Percentiles rank a stretch among this genome's conserved stretches.
Conservation (phyloP, 2,888 invertebrate species). For the Sipha maydis region DNA sequence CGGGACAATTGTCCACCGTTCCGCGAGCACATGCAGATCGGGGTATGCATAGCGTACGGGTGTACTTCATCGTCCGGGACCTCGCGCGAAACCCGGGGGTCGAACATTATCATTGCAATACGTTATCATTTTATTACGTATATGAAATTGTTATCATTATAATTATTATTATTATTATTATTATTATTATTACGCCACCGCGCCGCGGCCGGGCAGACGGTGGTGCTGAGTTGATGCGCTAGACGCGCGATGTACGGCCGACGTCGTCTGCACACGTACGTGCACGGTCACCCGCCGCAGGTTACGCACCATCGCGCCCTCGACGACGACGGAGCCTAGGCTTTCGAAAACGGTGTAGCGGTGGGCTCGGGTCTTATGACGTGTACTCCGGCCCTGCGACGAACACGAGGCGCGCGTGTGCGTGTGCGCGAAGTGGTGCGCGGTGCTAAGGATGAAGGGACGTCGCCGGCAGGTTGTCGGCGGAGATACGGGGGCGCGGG, state of each 20-base stretch:
- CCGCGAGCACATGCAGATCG: too few relatives aligned
- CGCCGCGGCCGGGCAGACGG: neutral
- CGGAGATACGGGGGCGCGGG: too few relatives aligned
- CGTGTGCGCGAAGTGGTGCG: neutral
- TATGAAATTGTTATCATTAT: too few relatives aligned
- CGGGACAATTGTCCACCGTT: too few relatives aligned
- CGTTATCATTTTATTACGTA: too few relatives aligned
- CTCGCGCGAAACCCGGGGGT: too few relatives aligned
- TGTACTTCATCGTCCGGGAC: too few relatives aligned
- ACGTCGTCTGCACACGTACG: neutral
- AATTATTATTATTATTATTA: too few relatives aligned
- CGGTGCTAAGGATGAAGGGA: neutral
- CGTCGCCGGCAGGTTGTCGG: neutral
- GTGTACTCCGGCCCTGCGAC: neutral
- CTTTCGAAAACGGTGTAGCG: neutral
- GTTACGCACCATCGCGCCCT: neutral
- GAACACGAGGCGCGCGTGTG: neutral
- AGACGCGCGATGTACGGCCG: neutral
- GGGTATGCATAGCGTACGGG: too few relatives aligned
- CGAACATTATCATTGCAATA: too few relatives aligned
- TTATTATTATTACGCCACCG: too few relatives aligned
- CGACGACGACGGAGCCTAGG: neutral
- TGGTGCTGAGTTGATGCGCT: neutral
- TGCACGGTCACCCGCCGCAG: neutral
- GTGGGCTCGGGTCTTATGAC: slow-evolving; percentile 21